A percentile compares a stretch with the other conserved stretches of the same genome.
These are phyloP conservation scores for Sebastiscus albofasciatus DNA, from an alignment of 2,797 vertebrate genomes.

Conservation along the genomic window DNA sequence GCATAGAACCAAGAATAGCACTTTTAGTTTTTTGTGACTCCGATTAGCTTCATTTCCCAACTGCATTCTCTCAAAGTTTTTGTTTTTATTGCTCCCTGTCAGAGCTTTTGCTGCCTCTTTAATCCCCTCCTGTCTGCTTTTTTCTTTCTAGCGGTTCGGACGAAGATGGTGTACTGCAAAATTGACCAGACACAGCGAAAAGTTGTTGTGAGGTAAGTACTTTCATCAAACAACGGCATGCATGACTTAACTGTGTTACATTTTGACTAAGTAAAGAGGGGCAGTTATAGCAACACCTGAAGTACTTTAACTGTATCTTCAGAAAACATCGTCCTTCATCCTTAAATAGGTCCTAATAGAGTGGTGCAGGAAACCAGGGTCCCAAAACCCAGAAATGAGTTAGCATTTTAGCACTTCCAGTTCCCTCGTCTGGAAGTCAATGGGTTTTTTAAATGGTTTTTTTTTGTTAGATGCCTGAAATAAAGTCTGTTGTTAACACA, in stretches of 20 bases:
- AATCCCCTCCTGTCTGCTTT: conserved; percentile 15
- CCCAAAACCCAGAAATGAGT: too few relatives aligned
- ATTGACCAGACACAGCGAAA: conserved; percentile 98
- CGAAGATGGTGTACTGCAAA: conserved; percentile 99
- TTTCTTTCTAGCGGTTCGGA: conserved; percentile 89
- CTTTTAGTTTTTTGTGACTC: conserved; percentile 1
- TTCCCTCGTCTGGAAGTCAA: too few relatives aligned
- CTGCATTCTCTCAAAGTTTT: conserved; percentile 1
- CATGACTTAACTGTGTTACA: conserved; percentile 32
- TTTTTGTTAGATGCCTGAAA: too few relatives aligned
- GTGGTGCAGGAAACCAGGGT: not conserved
- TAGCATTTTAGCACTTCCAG: too few relatives aligned
- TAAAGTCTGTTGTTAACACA: too few relatives aligned
- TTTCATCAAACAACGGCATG: not conserved
- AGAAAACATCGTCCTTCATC: not conserved
- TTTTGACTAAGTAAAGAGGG: not conserved
- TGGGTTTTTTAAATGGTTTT: too few relatives aligned
- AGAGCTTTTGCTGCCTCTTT: not conserved
- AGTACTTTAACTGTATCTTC: not conserved
- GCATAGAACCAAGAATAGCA: conserved; percentile 10
- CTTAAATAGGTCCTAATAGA: not conserved
- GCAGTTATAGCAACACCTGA: not conserved
- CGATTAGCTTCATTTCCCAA: conserved; percentile 22
- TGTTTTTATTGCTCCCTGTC: conserved; percentile 22
- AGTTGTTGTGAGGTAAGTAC: conserved; percentile 95